These are phyloP conservation scores for Bovichtus variegatus DNA, from an alignment of 2,797 vertebrate genomes.

Conservation along the genomic window DNA sequence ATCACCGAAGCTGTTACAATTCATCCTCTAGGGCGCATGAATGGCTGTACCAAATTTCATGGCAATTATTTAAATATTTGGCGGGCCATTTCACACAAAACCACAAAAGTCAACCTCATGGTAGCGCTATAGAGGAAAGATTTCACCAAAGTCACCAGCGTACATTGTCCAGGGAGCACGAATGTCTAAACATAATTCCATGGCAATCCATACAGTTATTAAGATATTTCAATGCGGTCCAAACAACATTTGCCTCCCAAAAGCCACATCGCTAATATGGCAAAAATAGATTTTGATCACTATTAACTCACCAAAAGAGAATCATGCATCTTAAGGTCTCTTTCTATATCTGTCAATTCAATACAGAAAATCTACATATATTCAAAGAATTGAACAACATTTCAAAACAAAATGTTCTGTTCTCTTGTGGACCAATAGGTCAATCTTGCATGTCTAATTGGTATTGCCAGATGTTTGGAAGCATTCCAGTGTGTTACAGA, in stretches of 20 bases:
- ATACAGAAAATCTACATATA: not conserved
- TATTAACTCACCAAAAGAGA: not conserved
- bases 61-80: not conserved
- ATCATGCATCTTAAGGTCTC: not conserved
- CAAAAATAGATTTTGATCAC: not conserved
- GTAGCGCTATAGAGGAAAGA: not conserved
- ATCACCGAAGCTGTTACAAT: not conserved
- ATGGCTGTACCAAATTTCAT: not conserved
- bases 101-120: not conserved
- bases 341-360: not conserved
- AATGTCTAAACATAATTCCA: too few relatives aligned
- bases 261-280: not conserved
- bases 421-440: conserved; percentile 53
- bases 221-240: too few relatives aligned
- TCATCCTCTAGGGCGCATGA: not conserved
- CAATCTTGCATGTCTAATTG: conserved; percentile 74
- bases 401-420: conserved; percentile 53
- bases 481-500: conserved; percentile 59
- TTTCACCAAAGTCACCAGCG: not conserved
- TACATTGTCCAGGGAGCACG: too few relatives aligned
- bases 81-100: not conserved
- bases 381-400: conserved; percentile 19
- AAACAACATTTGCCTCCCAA: too few relatives aligned
- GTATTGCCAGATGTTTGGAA: conserved; percentile 73
- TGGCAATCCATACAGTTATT: too few relatives aligned